Conservation (phyloP, 1,140 invertebrate genomes). For the Bombus soroeensis region DNA sequence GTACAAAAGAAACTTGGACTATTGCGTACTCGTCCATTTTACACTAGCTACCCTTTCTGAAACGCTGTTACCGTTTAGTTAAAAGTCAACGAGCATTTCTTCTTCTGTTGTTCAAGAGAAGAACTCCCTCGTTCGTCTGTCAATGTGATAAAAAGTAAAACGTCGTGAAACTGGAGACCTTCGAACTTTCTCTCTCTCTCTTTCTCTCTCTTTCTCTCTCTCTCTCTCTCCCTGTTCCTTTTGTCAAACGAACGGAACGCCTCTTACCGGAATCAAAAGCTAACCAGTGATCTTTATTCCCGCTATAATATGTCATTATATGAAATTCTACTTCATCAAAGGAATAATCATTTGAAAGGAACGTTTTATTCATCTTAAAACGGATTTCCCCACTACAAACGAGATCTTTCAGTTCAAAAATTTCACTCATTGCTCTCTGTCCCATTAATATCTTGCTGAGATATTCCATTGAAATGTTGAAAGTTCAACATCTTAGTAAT, state of each 20-base stretch:
- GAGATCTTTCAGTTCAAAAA: background rate
- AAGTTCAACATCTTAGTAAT: background rate
- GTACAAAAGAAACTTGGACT: slow-evolving; percentile 9
- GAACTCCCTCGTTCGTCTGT: background rate
- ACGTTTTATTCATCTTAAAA: background rate
- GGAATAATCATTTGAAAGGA: background rate
- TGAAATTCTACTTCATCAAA: slow-evolving; percentile 8
- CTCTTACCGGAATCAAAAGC: background rate
- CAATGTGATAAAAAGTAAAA: background rate
- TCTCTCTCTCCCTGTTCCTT: background rate
- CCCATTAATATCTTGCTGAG: no score
- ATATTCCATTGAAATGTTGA: background rate
- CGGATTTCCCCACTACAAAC: no score
- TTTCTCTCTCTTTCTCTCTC: background rate
- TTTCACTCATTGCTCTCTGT: background rate
- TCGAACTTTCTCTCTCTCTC: background rate
- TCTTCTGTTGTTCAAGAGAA: background rate
- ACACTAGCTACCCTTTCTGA: background rate
- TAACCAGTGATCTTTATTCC: background rate
- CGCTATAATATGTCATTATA: background rate
- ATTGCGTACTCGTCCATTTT: background rate
- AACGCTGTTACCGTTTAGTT: background rate
- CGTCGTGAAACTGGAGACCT: background rate
- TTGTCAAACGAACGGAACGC: background rate
- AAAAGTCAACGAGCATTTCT: slow-evolving; percentile 2